Evolutionary conservation across 1,140 invertebrate genomes (phyloP), one percentile per base, ranked within the genome.

Genomic region (Colletes gigas): DNA sequence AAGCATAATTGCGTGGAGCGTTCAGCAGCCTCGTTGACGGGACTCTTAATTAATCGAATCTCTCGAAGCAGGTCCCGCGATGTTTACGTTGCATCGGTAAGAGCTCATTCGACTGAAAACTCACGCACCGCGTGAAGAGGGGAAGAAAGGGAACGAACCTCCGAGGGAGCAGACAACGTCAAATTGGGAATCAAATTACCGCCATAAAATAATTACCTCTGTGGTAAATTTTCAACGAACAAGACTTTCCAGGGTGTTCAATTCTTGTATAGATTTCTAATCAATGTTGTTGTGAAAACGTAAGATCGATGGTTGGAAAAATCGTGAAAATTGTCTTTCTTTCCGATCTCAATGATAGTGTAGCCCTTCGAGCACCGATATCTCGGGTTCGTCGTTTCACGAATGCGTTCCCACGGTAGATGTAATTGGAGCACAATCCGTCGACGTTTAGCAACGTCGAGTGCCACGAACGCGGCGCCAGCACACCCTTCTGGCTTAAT

Each of bases 391-490:
- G 60, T 39, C 50, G 17, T 6, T 39, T 19, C 2, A 63, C 50
- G 21, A 73, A 73, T 50, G 17, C n/a, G 17, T 7, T 44, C 30
- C 4, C 69, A 4, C 14, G 19, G 12, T 19, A 17, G 30, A 59
- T 79, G 81, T 84, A 89, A 89, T 89, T 89, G 84, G 83, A 89
- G 83, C 85, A 80, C 84, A 83, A 87, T 86, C 81, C 73, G 68
- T 74, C 83, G 86, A 88, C 87, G 88, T 89, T 89, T 89, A 88
- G 75, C 73, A 80, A 77, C 73, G 83, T 88, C 84, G 79, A 89
- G 88, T 85, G 74, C 71, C 72, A 52, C 75, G 75, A 79, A 77
- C 65, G 79, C n/a, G 66, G 69, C 50, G 63, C 55, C 62, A 62
- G 59, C 63, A 78, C 78, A 41, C 72, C 75, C 69, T 78, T 78